Percentiles rank a stretch among this genome's conserved stretches.
These are phyloP conservation scores for Merops nubicus DNA, from an alignment of 2,113 vertebrate genomes.

Conservation along the genomic window DNA sequence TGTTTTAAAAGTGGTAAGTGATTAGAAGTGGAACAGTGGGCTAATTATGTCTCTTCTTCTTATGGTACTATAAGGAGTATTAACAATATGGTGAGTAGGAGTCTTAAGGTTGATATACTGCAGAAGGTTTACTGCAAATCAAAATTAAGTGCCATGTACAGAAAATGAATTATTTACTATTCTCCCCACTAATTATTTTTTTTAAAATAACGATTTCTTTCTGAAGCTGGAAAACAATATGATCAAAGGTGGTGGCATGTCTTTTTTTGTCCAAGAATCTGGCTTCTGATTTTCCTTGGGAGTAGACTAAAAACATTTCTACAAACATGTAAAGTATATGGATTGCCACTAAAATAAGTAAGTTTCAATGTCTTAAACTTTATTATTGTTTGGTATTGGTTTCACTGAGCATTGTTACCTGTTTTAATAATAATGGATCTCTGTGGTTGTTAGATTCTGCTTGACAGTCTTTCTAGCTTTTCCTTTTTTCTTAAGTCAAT, in stretches of 20 bases:
- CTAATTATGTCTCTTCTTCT: neutral
- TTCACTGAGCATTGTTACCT: neutral
- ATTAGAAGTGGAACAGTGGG: neutral
- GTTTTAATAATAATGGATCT: neutral
- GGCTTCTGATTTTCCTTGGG: neutral
- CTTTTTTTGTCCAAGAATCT: neutral
- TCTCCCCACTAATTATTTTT: neutral
- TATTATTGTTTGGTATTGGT: neutral
- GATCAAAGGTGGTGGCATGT: neutral
- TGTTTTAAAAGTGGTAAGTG: neutral
- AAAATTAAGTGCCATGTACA: neutral
- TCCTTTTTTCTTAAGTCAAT: neutral
- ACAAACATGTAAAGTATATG: neutral
- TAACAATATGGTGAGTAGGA: neutral
- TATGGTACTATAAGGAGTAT: neutral
- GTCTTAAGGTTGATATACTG: neutral
- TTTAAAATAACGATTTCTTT: neutral
- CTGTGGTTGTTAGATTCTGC: neutral
- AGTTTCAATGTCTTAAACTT: neutral
- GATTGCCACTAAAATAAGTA: neutral
- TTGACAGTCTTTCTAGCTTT: neutral
- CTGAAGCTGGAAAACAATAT: neutral
- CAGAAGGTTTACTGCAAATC: neutral
- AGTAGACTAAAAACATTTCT: neutral
- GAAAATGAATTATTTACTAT: neutral